These are phyloP conservation scores for Atherinomorus stipes DNA, from an alignment of 2,113 vertebrate genomes.

Conservation along the genomic window DNA sequence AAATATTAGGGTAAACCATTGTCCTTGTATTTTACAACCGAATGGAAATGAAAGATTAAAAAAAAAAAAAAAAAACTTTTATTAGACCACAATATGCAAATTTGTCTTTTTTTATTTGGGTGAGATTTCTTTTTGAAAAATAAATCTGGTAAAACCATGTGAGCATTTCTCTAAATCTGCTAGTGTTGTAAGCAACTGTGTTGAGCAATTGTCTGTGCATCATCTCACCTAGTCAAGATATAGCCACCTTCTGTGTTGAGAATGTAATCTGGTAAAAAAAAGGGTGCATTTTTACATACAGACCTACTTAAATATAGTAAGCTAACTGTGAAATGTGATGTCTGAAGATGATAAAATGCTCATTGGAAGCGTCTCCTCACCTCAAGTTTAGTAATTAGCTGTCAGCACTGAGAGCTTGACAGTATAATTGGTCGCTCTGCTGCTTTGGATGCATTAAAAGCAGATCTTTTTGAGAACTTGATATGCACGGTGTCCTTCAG, in stretches of 20 bases:
- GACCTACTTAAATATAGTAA: not conserved
- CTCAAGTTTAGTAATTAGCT: constrained; percentile 61
- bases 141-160: too few species aligned
- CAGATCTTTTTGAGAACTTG: constrained; percentile 38
- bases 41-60: too few species aligned
- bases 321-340: constrained; percentile 6
- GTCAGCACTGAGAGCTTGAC: constrained; percentile 48
- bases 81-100: too few species aligned
- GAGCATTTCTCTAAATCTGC: too few species aligned
- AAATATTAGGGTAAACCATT: too few species aligned
- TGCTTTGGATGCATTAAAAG: constrained; percentile 52
- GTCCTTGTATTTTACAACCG: too few species aligned
- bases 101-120: too few species aligned
- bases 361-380: constrained; percentile 34
- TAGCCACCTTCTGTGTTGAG: not conserved
- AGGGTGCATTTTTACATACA: not conserved
- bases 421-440: constrained; percentile 55
- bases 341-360: constrained; percentile 9
- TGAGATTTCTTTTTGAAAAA: too few species aligned
- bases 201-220: too few species aligned
- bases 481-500: constrained; percentile 43
- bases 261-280: constrained; percentile 22
- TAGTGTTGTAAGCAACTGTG: too few species aligned
- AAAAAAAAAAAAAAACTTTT: too few species aligned
- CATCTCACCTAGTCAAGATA: too few species aligned